phyloP scores from a whole-genome alignment of 2,113 vertebrate genomes.

The Psittacara wagleri region DNA sequence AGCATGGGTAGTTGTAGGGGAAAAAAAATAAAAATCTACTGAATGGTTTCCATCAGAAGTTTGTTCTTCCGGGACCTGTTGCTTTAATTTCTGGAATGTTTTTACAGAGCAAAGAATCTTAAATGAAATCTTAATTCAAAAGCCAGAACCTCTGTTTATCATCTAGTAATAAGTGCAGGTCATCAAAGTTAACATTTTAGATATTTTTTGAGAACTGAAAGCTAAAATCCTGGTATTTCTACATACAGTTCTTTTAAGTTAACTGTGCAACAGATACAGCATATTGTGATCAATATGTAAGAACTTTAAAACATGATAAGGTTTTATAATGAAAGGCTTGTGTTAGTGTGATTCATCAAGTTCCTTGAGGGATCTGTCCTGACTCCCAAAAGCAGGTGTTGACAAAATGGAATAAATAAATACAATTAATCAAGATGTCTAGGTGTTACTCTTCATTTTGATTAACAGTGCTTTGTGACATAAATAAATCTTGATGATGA shows the following conservation, averaged over 20 bases:
- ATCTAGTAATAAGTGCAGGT: background rate
- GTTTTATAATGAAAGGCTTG: background rate
- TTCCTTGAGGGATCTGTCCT: background rate
- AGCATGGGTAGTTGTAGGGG: background rate
- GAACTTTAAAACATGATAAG: background rate
- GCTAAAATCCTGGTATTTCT: background rate
- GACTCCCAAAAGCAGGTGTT: background rate
- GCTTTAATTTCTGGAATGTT: background rate
- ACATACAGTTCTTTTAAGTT: background rate
- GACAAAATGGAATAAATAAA: background rate
- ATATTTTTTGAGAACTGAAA: background rate
- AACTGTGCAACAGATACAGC: background rate
- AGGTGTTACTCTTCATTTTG: background rate
- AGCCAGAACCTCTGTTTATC: background rate
- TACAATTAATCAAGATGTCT: background rate
- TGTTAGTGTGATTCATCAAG: background rate
- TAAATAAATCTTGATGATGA: background rate
- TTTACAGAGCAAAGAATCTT: conserved; percentile 16
- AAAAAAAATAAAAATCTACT: background rate
- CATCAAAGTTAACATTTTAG: background rate
- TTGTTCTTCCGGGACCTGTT: background rate
- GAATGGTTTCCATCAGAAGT: background rate
- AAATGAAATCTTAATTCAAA: conserved; percentile 47
- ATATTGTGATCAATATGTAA: background rate
- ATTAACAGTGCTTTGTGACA: background rate